Conservation (phyloP, 2,113 vertebrate genomes). For the Corythoichthys haematopterus region DNA sequence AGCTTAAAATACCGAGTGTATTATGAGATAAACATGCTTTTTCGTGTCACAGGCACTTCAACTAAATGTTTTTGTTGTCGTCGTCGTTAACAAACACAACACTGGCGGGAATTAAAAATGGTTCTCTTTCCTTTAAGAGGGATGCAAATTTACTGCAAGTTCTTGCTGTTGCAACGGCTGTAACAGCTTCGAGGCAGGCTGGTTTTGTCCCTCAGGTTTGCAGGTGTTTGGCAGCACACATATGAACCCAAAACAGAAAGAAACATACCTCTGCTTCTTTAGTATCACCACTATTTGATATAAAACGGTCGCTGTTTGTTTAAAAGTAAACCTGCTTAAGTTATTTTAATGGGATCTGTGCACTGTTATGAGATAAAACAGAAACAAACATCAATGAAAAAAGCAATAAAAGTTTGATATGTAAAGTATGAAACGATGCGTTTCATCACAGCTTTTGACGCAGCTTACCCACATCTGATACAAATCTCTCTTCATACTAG, state of each 20-base stretch:
- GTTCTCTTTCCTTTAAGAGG: no score
- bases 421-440: constrained; percentile 14
- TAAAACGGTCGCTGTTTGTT: neutral
- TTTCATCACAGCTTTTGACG: constrained; percentile 32
- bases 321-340: no score
- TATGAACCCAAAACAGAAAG: neutral
- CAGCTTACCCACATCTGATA: constrained; percentile 35
- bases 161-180: no score
- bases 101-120: no score
- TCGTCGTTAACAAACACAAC: no score
- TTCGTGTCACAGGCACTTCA: no score
- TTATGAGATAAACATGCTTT: no score
- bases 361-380: constrained; percentile 19
- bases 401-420: constrained; percentile 24
- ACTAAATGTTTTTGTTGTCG: no score
- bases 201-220: neutral
- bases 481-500: constrained; percentile 21
- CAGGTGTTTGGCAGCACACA: neutral
- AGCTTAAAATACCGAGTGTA: no score
- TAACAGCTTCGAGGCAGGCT: no score
- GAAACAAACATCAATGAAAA: constrained; percentile 18
- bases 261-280: neutral
- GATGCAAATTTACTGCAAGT: no score
- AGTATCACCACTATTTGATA: neutral
- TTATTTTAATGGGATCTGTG: neutral